Conservation (phyloP, 1,140 invertebrate species). For the Mactra quadrangularis region DNA sequence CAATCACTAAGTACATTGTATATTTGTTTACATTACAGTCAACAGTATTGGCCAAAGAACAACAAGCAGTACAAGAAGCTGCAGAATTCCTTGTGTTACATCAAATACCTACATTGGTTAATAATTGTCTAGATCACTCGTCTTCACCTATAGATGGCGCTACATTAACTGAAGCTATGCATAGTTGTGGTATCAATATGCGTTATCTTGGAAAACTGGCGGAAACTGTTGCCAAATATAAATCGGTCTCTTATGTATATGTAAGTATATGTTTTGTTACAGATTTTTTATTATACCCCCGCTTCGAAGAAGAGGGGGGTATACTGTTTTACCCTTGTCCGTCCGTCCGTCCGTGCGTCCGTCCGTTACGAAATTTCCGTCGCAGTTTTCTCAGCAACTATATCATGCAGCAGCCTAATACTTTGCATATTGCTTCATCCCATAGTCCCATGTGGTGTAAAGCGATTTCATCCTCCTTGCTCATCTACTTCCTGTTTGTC, state of each 20-base stretch:
- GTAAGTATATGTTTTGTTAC: conserved; percentile 82
- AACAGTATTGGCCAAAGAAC: conserved; percentile 89
- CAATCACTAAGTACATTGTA: too few species aligned
- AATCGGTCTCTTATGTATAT: conserved; percentile 91
- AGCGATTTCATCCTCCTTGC: too few species aligned
- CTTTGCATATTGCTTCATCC: too few species aligned
- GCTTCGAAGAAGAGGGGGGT: too few species aligned
- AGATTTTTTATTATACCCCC: too few species aligned
- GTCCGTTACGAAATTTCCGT: too few species aligned
- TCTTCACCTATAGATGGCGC: conserved; percentile 97
- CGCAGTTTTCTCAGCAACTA: too few species aligned
- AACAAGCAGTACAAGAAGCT: conserved; percentile 95
- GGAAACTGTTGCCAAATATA: conserved; percentile 90
- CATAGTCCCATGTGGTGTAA: too few species aligned
- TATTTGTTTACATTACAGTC: conserved; percentile 30
- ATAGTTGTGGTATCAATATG: conserved; percentile 96
- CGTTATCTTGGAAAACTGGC: conserved; percentile 91
- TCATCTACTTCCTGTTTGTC: too few species aligned
- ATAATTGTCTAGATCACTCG: conserved; percentile 96
- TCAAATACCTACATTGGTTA: conserved; percentile 97
- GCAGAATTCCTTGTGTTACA: conserved; percentile 96
- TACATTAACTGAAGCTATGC: conserved; percentile 96
- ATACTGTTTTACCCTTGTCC: too few species aligned
- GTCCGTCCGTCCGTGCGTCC: too few species aligned
- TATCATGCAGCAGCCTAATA: too few species aligned